Percentiles rank a stretch among this genome's conserved stretches.
Evolutionary conservation across 2,113 vertebrate genomes (phyloP).

Genomic region (Ranitomeya imitator): DNA sequence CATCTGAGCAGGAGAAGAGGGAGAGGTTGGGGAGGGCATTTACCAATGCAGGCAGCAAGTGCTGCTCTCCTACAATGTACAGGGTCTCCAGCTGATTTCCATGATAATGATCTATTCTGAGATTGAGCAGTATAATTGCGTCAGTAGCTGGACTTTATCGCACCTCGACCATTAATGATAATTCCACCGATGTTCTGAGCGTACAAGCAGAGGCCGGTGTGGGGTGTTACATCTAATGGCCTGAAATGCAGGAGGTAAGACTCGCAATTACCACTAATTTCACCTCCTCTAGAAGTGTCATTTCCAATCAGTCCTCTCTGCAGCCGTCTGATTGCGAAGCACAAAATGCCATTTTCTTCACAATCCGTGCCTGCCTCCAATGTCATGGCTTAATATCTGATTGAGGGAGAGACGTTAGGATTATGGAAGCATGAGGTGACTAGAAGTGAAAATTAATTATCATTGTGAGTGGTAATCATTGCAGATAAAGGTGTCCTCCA

Average conservation of each 20-base stretch:
- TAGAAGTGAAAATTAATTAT: background rate
- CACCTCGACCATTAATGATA: background rate
- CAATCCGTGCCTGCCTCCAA: background rate
- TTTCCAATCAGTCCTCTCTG: constrained; percentile 20
- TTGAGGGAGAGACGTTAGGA: background rate
- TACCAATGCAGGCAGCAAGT: too few relatives aligned
- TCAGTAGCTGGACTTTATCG: background rate
- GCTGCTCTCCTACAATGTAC: background rate
- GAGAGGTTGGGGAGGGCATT: too few relatives aligned
- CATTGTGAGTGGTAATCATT: too few relatives aligned
- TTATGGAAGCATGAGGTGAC: background rate
- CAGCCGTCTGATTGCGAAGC: background rate
- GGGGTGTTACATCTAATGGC: background rate
- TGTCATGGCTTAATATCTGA: background rate
- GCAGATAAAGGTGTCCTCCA: too few relatives aligned
- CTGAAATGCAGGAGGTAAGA: background rate
- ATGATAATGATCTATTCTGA: background rate
- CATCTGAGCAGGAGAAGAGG: too few relatives aligned
- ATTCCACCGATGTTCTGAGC: background rate
- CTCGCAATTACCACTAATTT: background rate
- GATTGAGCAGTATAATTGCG: background rate
- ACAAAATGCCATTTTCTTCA: constrained; percentile 25
- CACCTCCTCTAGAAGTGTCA: background rate
- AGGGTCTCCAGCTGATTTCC: background rate
- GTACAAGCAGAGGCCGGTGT: background rate